Conservation (phyloP, 1,140 invertebrate genomes). For the Euura lappo region DNA sequence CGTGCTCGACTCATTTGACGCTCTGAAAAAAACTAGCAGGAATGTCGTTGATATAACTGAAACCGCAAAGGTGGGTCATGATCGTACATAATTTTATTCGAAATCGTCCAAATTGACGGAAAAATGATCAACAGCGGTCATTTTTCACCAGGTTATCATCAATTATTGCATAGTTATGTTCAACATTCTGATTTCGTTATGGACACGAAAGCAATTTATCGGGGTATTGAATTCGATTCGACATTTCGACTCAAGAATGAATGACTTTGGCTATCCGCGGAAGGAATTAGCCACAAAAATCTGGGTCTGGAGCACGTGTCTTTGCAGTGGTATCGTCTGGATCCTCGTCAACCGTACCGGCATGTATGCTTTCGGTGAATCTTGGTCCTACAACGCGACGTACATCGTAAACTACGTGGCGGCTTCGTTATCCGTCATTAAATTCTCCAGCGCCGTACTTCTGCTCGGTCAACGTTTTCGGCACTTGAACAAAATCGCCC, state of each 20-base stretch:
- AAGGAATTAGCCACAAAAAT: slow-evolving; percentile 32
- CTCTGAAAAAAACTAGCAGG: background rate
- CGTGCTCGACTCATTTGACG: background rate
- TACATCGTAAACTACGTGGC: slow-evolving; percentile 46
- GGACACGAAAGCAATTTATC: slow-evolving; percentile 29
- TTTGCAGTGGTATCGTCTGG: slow-evolving; percentile 34
- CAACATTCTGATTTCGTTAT: slow-evolving; percentile 25
- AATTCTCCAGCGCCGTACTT: slow-evolving; percentile 38
- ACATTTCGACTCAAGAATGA: slow-evolving; percentile 43
- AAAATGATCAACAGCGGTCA: too few relatives aligned
- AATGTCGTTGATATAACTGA: background rate
- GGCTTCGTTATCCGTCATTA: slow-evolving; percentile 34
- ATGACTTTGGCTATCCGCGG: slow-evolving; percentile 36
- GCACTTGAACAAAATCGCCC: slow-evolving; percentile 40
- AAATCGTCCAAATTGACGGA: too few relatives aligned
- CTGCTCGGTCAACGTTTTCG: slow-evolving; percentile 47
- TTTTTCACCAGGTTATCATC: slow-evolving; percentile 34
- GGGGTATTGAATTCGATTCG: slow-evolving; percentile 46
- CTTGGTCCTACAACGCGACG: slow-evolving; percentile 37
- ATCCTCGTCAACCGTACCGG: slow-evolving; percentile 38
- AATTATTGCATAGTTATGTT: slow-evolving; percentile 37
- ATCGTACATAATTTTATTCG: too few relatives aligned
- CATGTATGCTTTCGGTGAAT: slow-evolving; percentile 42
- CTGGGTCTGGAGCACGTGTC: slow-evolving; percentile 32
- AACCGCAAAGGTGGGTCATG: background rate